Base-by-base conservation (phyloP, 2,888 invertebrate genomes). In the Xanthorhoe spadicearia region DNA sequence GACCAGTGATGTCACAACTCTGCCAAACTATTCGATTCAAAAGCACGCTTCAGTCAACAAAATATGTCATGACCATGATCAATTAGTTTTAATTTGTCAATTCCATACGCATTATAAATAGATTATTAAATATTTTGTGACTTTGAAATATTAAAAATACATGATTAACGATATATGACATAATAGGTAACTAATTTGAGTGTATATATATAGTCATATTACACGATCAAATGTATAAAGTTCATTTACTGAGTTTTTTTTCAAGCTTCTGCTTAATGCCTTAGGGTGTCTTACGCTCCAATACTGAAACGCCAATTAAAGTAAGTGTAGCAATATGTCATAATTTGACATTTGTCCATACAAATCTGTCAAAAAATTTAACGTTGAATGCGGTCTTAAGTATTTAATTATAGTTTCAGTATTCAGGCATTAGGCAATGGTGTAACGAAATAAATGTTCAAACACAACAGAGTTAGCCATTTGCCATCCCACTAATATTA, bases 161-260 rank as follows among this genome's bases (percentile, higher is more conserved):
- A 66, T 61, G 64, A 72, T 72, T 71, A 23, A 61, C 35, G 18
- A 38, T 60, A 58, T 46, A 43, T 15, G 52, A 54, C 23, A 46
- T 58, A 10, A 38, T 58, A 50, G 18, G 13, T 48, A 62, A 13
- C 54, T 38, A 54, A 35, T 35, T 48, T 43, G 3, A 38, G 46
- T 57, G 53, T 64, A 64, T 57, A n/a, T 64, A 61, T 54, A 46
- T 61, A 35, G 23, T 23, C 10, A 51, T 4, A 50, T 49, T 4
- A 28, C 51, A 51, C 28, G 23, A 51, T 23, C 23, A 23, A 2
- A 50, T 50, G 18, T 5, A 50, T 46, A 46, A 43, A 43, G 38
- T 43, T 43, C 38, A 13, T 43, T 43, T 43, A 13, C 13, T 43
- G 38, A 43, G 13, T 43, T 43, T 23, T 43, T 13, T 43, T 10